A percentile compares a stretch with the other conserved stretches of the same genome.
Evolutionary conservation across 2,888 invertebrate genomes (phyloP).

Genomic region (Dicyrtoma fusca): DNA sequence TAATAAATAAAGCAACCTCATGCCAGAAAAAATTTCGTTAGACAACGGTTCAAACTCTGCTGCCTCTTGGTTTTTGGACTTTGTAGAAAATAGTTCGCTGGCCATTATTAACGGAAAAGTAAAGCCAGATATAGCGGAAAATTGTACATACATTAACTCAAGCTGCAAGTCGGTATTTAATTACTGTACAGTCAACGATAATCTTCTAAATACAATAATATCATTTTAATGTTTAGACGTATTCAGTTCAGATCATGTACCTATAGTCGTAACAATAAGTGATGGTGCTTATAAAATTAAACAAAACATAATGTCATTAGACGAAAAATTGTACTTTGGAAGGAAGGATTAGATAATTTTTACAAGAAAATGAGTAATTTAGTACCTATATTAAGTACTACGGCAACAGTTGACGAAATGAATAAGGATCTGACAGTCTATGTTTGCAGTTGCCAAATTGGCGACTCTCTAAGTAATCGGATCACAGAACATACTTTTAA

Average conservation of each 20-base stretch:
- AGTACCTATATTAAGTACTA: too few relatives aligned
- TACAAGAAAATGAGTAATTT: too few relatives aligned
- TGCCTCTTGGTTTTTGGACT: background rate
- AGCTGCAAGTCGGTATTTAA: background rate
- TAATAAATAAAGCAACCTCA: background rate
- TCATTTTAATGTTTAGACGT: background rate
- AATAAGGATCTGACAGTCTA: too few relatives aligned
- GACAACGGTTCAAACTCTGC: background rate
- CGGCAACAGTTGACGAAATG: too few relatives aligned
- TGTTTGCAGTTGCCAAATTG: too few relatives aligned
- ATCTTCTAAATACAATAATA: background rate
- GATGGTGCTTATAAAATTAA: too few relatives aligned
- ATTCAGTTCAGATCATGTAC: background rate
- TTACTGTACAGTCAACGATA: background rate
- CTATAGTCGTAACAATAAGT: background rate
- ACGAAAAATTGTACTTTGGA: too few relatives aligned
- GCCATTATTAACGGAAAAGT: background rate
- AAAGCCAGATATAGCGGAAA: background rate
- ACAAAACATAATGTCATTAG: too few relatives aligned
- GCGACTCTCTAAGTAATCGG: too few relatives aligned
- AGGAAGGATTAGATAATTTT: too few relatives aligned
- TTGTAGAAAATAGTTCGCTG: background rate
- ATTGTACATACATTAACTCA: background rate
- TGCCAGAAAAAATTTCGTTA: too few relatives aligned
- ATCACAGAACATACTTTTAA: too few relatives aligned